These are phyloP conservation scores for Cephalopterus ornatus DNA, from an alignment of 2,113 vertebrate genomes.

Conservation along the genomic window DNA sequence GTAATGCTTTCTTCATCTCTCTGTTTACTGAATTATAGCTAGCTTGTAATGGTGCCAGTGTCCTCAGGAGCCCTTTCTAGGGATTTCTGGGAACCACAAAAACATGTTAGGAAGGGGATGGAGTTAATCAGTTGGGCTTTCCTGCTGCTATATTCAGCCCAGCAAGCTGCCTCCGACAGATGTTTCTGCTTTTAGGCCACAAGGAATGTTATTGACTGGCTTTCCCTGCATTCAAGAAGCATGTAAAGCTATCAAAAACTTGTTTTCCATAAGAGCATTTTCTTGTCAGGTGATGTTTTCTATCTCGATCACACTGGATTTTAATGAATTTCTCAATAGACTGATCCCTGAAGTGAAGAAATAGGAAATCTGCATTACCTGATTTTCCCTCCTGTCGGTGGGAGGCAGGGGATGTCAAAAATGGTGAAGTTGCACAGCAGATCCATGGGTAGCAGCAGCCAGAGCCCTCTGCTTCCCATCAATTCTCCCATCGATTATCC, in stretches of 20 bases:
- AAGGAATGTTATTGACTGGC: slow-evolving; percentile 27
- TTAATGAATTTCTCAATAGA: not conserved
- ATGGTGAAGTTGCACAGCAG: not conserved
- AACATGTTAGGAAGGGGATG: slow-evolving; percentile 55
- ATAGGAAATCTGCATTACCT: not conserved
- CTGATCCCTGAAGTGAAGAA: not conserved
- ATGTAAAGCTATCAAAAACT: slow-evolving; percentile 1
- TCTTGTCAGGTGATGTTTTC: slow-evolving; percentile 6
- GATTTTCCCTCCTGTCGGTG: not conserved
- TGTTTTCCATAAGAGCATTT: not conserved
- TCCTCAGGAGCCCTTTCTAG: slow-evolving; percentile 59
- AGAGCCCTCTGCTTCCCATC: not conserved
- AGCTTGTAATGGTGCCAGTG: slow-evolving; percentile 29
- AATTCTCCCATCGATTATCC: rapidly evolving
- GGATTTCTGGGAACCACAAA: slow-evolving; percentile 53
- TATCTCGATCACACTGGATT: not conserved
- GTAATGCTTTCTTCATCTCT: slow-evolving; percentile 26
- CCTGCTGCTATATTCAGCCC: slow-evolving; percentile 59
- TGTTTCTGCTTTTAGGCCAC: slow-evolving; percentile 61
- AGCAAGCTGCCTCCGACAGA: slow-evolving; percentile 45
- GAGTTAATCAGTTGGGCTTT: slow-evolving; percentile 65
- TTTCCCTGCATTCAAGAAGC: slow-evolving; percentile 14
- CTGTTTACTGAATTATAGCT: slow-evolving; percentile 42
- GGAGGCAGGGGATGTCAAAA: rapidly evolving
- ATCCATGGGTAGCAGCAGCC: not conserved